These are phyloP conservation scores for Synchiropus splendidus DNA, from an alignment of 2,113 vertebrate species.

Conservation along the genomic window DNA sequence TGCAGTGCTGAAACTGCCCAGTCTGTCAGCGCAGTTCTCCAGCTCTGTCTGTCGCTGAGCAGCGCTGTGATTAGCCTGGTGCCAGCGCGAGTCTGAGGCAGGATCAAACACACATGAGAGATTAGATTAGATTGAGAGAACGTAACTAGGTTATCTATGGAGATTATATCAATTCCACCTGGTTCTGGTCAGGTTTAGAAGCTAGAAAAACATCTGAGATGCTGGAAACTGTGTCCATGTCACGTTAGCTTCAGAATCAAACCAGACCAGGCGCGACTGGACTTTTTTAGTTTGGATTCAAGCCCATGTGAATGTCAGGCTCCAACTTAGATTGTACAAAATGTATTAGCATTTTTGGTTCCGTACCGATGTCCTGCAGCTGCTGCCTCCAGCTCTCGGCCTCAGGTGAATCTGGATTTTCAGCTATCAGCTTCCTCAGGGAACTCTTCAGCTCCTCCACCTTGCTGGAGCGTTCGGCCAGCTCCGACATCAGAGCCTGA, in stretches of 20 bases:
- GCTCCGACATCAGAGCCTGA: slow-evolving; percentile 83
- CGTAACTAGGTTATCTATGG: too few species aligned
- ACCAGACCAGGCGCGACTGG: too few species aligned
- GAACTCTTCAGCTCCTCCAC: slow-evolving; percentile 82
- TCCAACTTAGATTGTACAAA: too few species aligned
- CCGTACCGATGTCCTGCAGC: slow-evolving; percentile 88
- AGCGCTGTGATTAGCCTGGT: slow-evolving; percentile 76
- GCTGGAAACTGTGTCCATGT: too few species aligned
- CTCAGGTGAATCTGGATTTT: slow-evolving; percentile 87
- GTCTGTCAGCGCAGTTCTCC: slow-evolving; percentile 80
- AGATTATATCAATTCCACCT: too few species aligned
- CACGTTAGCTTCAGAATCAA: too few species aligned
- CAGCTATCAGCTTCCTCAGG: slow-evolving; percentile 75
- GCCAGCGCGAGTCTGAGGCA: slow-evolving; percentile 80
- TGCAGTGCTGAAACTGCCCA: slow-evolving; percentile 81
- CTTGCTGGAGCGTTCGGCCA: slow-evolving; percentile 79
- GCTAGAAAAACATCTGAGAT: too few species aligned
- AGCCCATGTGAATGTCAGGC: too few species aligned
- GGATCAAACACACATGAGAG: background rate
- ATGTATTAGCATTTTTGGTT: too few species aligned
- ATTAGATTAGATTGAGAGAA: too few species aligned
- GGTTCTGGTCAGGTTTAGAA: too few species aligned
- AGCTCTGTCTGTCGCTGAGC: slow-evolving; percentile 82
- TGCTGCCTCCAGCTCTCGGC: slow-evolving; percentile 82
- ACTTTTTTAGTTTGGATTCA: too few species aligned